Conservation (phyloP, 37 sponge, comb jelly and placozoan genomes). For the Cladorhizidae sp. region DNA sequence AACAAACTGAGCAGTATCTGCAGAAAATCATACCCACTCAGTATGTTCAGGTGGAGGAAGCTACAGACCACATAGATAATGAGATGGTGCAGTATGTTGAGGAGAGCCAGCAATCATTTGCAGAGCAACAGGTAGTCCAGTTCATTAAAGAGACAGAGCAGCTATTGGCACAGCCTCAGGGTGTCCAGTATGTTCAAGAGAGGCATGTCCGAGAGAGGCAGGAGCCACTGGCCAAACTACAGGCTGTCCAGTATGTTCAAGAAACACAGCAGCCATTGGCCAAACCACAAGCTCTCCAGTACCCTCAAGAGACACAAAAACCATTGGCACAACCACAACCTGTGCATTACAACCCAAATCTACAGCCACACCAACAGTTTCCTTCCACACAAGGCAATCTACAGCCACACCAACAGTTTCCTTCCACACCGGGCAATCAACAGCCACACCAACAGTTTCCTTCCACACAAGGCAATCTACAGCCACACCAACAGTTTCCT, state of each 20-base stretch:
- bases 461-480: background rate
- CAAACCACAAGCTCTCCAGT: background rate
- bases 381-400: background rate
- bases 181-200: background rate
- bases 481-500: background rate
- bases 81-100: no score
- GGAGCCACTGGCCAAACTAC: slow-evolving; percentile 1
- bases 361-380: slow-evolving; percentile 9
- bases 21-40: no score
- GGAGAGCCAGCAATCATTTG: no score
- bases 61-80: no score
- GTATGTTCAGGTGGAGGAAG: no score
- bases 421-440: background rate
- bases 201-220: background rate
- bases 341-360: background rate
- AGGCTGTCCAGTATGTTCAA: background rate
- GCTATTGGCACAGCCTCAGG: slow-evolving; percentile 10
- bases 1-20: no score
- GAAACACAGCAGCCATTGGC: background rate
- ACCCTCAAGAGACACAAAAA: background rate
- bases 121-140: no score
- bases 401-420: background rate
- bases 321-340: slow-evolving; percentile 4
- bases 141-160: no score
- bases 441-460: background rate